Conservation (phyloP, 1,140 invertebrate genomes). For the Coenobita brevimanus region DNA sequence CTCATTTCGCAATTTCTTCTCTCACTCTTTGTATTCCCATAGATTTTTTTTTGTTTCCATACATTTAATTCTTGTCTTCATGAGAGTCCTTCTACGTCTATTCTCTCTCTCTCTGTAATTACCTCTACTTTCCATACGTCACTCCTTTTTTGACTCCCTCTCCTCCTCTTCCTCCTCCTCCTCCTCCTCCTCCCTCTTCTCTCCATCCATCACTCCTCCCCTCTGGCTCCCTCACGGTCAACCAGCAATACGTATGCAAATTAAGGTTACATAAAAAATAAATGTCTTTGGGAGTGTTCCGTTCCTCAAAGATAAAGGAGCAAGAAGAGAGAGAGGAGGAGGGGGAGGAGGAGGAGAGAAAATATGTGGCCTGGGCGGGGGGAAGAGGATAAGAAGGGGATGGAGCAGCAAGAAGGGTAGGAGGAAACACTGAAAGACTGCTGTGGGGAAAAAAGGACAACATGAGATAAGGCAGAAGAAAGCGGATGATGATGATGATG, state of each 20-base stretch:
- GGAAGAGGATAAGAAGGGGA: slow-evolving; percentile 1
- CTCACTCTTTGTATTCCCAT: no score
- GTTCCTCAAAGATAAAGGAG: no score
- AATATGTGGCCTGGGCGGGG: not conserved
- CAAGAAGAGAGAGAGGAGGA: no score
- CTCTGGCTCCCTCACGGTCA: not conserved
- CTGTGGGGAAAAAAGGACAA: no score
- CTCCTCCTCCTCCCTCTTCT: not conserved
- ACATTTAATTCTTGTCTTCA: not conserved
- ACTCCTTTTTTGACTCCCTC: not conserved
- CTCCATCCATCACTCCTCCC: not conserved
- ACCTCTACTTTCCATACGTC: not conserved
- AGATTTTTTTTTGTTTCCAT: no score
- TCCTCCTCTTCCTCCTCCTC: not conserved
- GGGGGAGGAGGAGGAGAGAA: slow-evolving; percentile 1
- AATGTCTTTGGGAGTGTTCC: slow-evolving; percentile 2
- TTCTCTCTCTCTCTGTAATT: not conserved
- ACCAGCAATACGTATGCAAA: not conserved
- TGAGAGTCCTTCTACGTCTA: not conserved
- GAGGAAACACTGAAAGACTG: not conserved
- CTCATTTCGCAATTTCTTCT: no score
- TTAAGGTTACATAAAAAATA: not conserved
- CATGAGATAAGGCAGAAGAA: no score
- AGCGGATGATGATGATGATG: no score
- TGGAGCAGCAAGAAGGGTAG: not conserved